These are phyloP conservation scores for Drosophila bocki DNA, from an alignment of 1,140 invertebrate genomes.

Conservation along the genomic window DNA sequence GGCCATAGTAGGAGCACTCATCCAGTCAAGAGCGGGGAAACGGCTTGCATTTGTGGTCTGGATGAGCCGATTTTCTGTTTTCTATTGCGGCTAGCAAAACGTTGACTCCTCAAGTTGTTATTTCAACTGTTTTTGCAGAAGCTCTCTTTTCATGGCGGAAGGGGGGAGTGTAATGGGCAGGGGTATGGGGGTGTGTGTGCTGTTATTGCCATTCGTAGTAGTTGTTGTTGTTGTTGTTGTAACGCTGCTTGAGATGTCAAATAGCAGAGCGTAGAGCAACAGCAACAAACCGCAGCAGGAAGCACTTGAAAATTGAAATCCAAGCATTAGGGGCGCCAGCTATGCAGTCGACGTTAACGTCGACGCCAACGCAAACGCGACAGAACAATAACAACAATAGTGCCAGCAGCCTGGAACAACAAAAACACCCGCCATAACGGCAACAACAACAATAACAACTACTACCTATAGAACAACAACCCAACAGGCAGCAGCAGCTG, in stretches of 20 bases:
- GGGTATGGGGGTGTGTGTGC: neutral
- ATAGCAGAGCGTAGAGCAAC: constrained; percentile 58
- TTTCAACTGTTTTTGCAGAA: constrained; percentile 61
- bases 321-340: constrained; percentile 70
- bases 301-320: constrained; percentile 82
- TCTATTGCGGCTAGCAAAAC: constrained; percentile 51
- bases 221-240: constrained; percentile 49
- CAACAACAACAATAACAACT: constrained; percentile 26
- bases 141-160: neutral
- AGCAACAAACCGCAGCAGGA: constrained; percentile 66
- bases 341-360: constrained; percentile 23
- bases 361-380: constrained; percentile 53
- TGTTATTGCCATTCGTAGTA: constrained; percentile 30
- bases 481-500: constrained; percentile 26
- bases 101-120: constrained; percentile 60
- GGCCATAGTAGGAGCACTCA: constrained; percentile 50
- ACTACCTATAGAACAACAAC: constrained; percentile 9
- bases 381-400: constrained; percentile 38
- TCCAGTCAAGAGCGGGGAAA: constrained; percentile 65
- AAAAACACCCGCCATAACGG: constrained; percentile 32
- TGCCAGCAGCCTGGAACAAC: constrained; percentile 29
- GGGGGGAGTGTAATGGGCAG: neutral
- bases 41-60: constrained; percentile 60
- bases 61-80: constrained; percentile 74
- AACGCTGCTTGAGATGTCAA: constrained; percentile 81